Conservation (phyloP, 1,140 invertebrate species). For the Thrips palmi region DNA sequence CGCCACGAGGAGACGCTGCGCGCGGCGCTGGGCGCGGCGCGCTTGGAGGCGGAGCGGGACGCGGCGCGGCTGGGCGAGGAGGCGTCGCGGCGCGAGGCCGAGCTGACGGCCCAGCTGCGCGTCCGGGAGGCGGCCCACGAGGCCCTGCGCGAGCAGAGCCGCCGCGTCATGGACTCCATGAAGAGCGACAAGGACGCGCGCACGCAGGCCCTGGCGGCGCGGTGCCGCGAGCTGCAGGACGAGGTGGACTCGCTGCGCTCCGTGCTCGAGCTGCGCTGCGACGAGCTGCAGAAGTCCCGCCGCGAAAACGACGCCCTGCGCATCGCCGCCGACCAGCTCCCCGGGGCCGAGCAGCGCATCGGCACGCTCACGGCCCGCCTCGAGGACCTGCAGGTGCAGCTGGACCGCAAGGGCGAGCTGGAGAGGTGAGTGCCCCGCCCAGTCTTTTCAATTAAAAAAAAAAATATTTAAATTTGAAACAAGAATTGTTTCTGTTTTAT, state of each 20-base stretch:
- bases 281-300: constrained; percentile 46
- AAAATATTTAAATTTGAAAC: background rate
- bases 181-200: constrained; percentile 20
- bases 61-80: background rate
- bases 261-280: constrained; percentile 53
- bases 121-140: constrained; percentile 18
- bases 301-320: constrained; percentile 36
- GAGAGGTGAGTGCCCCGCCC: constrained; percentile 29
- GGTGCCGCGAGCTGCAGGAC: constrained; percentile 26
- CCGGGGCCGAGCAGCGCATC: constrained; percentile 30
- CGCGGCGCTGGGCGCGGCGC: no score
- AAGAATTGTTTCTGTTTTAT: constrained; percentile 1
- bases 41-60: background rate
- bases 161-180: constrained; percentile 16
- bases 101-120: constrained; percentile 19
- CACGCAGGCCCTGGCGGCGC: constrained; percentile 19
- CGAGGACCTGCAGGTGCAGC: constrained; percentile 45
- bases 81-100: constrained; percentile 14
- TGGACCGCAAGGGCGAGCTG: constrained; percentile 32
- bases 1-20: no score
- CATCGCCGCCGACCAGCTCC: constrained; percentile 32
- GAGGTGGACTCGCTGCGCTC: constrained; percentile 55
- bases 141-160: constrained; percentile 19
- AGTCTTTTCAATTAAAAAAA: background rate
- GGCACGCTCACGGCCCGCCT: constrained; percentile 38